phyloP scores from a whole-genome alignment of 2,797 vertebrate species.

The Acrocephalus scirpaceus region DNA sequence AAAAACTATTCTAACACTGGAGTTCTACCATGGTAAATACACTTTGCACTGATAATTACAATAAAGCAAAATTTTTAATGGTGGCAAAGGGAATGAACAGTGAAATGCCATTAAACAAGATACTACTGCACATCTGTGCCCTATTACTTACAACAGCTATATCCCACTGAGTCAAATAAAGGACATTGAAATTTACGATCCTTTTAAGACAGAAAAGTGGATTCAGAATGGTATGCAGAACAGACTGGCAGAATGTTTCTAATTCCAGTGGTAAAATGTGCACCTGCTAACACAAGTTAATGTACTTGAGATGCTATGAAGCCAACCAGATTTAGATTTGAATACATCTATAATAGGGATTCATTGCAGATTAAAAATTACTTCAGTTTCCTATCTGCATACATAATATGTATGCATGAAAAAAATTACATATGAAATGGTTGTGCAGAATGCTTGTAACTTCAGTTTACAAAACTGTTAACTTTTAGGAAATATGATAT shows the following conservation, averaged over 20 bases:
- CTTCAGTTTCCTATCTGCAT: conserved; percentile 68
- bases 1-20: conserved; percentile 81
- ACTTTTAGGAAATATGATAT: conserved; percentile 76
- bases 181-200: conserved; percentile 79
- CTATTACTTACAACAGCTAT: conserved; percentile 79
- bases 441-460: conserved; percentile 71
- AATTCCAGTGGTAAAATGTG: conserved; percentile 75
- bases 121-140: conserved; percentile 80
- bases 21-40: conserved; percentile 83
- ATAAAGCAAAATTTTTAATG: conserved; percentile 79
- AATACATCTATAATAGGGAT: conserved; percentile 70
- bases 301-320: conserved; percentile 71
- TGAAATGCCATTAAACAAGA: conserved; percentile 81
- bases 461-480: conserved; percentile 71
- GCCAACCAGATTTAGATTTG: conserved; percentile 70
- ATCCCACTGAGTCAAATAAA: conserved; percentile 81
- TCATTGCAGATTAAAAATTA: conserved; percentile 75
- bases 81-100: conserved; percentile 80
- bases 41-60: conserved; percentile 83
- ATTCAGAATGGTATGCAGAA: conserved; percentile 79
- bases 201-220: conserved; percentile 79
- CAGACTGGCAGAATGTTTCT: conserved; percentile 77
- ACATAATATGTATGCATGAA: conserved; percentile 61
- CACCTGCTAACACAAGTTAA: conserved; percentile 80
- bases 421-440: conserved; percentile 66